Percentiles rank a stretch among this genome's conserved stretches.
Conservation (phyloP, 1,140 invertebrate species). For the Armadillidium nasatum region DNA sequence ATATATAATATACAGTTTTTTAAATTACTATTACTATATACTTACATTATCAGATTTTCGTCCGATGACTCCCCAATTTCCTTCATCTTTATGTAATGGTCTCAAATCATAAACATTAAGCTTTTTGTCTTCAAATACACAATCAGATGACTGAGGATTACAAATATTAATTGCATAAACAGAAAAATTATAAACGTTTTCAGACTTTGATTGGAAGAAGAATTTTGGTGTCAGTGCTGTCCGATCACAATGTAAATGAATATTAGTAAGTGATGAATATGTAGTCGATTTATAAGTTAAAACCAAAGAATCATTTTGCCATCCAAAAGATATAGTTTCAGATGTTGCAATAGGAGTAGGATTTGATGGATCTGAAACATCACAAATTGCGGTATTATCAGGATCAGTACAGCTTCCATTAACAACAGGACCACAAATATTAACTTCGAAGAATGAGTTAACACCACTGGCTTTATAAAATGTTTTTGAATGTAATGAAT, state of each 20-base stretch:
- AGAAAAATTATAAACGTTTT: constrained; percentile 7
- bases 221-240: constrained; percentile 16
- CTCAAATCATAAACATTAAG: constrained; percentile 24
- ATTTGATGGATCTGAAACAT: constrained; percentile 12
- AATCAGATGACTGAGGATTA: constrained; percentile 19
- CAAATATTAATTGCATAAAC: constrained; percentile 18
- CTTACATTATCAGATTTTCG: constrained; percentile 25
- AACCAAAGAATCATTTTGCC: background rate
- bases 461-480: constrained; percentile 11
- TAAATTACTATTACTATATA: too few relatives aligned
- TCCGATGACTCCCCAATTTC: constrained; percentile 27
- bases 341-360: constrained; percentile 1
- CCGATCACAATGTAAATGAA: constrained; percentile 23
- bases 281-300: background rate
- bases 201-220: constrained; percentile 18
- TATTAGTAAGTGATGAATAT: background rate
- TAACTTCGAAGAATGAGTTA: constrained; percentile 1
- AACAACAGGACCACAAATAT: constrained; percentile 23
- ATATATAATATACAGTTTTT: too few relatives aligned
- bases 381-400: constrained; percentile 25
- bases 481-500: constrained; percentile 17
- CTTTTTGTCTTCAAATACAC: constrained; percentile 26
- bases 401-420: constrained; percentile 16
- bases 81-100: constrained; percentile 20
- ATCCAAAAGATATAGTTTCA: background rate